Base-by-base conservation (phyloP, 1,140 invertebrate genomes). In the Phymorhynchus buccinoides region DNA sequence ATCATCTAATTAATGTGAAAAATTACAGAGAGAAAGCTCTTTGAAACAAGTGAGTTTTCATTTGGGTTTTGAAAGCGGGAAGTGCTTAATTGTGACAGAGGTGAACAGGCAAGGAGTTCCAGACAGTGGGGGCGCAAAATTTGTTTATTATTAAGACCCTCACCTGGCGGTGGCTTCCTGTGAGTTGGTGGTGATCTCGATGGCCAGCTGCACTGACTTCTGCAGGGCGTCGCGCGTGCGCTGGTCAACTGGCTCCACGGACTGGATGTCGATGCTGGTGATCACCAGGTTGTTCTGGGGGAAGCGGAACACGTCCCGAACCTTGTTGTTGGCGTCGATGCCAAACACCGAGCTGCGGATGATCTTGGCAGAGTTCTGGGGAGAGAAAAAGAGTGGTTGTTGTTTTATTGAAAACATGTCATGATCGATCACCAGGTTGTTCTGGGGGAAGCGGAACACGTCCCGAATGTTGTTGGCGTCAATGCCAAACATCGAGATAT, bases 181-280 rank as follows among this genome's bases (percentile, higher is more conserved):
- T 41, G 94, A 94, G 86, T 94, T 94, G 73, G 94, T 95, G 30
- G 93, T 94, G 84, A 94, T 94, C 84, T 94, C 94, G 86, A 95
- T 95, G 73, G 94, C 94, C 48, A 95, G 88, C 81, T 95, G 94
- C 27, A 95, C 94, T 80, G 94, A 94, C 86, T 95, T 95, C 91
- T 94, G 93, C 30, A 95, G 90, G 2, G 94, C 90, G 89, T 95
- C 94, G 56, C 94, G 87, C 14, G 94, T 95, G 68, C 94, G 88
- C 89, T 95, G 94, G 88, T 95, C 94, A 1, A 95, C 94, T n/a
- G 94, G 94, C 89, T 95, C 94, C 22, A 95, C 94, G 62, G 93
- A 94, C 88, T 94, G 94, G 85, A 95, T 94, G 88, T 95, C 94
- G 83, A 95, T 93, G 85, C 93, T 94, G 3, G 94, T 95, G 62